Percentiles rank a stretch among this genome's conserved stretches.
phyloP scores from a whole-genome alignment of 2,113 vertebrate species.

The Parus major region DNA sequence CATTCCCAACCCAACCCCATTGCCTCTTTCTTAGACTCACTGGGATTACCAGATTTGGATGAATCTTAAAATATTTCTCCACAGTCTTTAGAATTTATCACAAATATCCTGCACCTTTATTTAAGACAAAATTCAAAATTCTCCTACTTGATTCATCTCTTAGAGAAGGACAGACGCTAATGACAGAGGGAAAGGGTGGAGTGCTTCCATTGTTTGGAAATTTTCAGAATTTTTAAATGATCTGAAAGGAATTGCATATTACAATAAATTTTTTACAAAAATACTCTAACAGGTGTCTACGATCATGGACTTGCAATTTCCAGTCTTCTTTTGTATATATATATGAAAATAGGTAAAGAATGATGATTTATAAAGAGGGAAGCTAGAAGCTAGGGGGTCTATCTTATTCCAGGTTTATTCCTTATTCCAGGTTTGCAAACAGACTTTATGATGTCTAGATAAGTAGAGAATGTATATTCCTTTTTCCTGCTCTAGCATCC shows the following conservation, averaged over 20 bases:
- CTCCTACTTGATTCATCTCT: neutral
- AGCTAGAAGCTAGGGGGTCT: neutral
- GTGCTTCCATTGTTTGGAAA: neutral
- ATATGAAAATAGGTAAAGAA: constrained; percentile 12
- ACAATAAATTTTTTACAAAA: neutral
- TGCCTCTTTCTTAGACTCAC: neutral
- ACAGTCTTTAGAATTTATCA: neutral
- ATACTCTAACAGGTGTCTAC: neutral
- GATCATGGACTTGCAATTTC: neutral
- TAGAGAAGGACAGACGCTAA: neutral
- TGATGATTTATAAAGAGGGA: neutral
- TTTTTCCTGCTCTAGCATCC: constrained; percentile 69
- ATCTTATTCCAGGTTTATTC: constrained; percentile 25
- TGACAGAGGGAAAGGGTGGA: neutral
- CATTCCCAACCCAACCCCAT: neutral
- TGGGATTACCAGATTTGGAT: neutral
- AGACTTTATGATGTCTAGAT: constrained; percentile 60
- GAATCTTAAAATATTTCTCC: neutral
- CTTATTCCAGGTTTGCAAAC: constrained; percentile 47
- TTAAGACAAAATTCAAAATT: neutral
- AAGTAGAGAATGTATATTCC: constrained; percentile 64
- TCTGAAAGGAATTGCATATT: neutral
- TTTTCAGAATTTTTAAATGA: neutral
- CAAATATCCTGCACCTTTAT: neutral
- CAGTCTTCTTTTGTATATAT: neutral